Conservation (phyloP, 2,888 invertebrate genomes). For the Cepaea hortensis region DNA sequence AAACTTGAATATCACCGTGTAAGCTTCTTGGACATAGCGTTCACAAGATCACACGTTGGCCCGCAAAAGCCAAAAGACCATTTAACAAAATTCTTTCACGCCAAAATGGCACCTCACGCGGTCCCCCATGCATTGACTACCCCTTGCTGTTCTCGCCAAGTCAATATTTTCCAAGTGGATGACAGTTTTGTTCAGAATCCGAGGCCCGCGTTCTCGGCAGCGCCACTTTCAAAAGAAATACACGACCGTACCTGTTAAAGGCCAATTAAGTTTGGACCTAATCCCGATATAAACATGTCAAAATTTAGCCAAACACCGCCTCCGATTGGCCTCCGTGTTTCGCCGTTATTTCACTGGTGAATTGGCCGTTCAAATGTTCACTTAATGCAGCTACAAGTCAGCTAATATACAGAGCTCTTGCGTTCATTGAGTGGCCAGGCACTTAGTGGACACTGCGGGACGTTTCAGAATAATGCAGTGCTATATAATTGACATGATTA, state of each 20-base stretch:
- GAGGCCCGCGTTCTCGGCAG: neutral
- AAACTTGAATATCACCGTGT: neutral
- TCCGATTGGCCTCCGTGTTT: neutral
- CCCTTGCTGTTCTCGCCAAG: neutral
- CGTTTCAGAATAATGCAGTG: too few relatives aligned
- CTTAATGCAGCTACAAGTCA: too few relatives aligned
- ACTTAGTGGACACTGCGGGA: too few relatives aligned
- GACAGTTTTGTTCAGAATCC: conserved; percentile 26
- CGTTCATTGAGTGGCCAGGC: too few relatives aligned
- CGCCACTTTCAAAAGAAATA: conserved; percentile 25
- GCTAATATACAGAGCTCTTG: too few relatives aligned
- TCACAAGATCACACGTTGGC: neutral
- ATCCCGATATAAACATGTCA: conserved; percentile 36
- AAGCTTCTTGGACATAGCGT: neutral
- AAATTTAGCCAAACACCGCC: neutral
- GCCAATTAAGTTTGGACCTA: conserved; percentile 30
- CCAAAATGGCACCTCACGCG: conserved; percentile 28
- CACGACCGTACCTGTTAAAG: conserved; percentile 8
- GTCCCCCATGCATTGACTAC: neutral
- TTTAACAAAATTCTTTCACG: conserved; percentile 21
- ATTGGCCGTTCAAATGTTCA: too few relatives aligned
- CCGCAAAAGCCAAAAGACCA: neutral
- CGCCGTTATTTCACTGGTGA: too few relatives aligned
- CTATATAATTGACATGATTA: too few relatives aligned
- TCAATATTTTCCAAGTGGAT: conserved; percentile 41